Evolutionary conservation across 2,888 invertebrate genomes (phyloP).

Genomic region (Entomobrya multifasciata): DNA sequence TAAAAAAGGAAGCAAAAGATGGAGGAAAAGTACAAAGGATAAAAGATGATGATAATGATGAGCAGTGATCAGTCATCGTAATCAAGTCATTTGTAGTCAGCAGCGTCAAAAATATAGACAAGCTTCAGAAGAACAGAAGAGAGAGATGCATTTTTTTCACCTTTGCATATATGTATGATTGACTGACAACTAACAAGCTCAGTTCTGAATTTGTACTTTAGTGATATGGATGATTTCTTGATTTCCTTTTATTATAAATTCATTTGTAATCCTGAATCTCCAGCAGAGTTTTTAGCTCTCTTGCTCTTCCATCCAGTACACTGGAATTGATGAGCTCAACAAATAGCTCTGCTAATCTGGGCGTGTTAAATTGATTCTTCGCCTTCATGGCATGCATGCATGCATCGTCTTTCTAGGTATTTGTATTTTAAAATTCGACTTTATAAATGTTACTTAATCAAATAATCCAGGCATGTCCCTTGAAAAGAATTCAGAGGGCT

Average conservation of each 20-base stretch:
- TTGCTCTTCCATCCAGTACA: background rate
- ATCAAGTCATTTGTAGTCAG: slow-evolving; percentile 69
- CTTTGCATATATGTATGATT: slow-evolving; percentile 33
- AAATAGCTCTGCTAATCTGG: slow-evolving; percentile 51
- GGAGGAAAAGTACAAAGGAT: background rate
- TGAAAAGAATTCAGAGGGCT: slow-evolving; percentile 35
- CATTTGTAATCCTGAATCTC: slow-evolving; percentile 55
- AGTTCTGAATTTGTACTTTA: background rate
- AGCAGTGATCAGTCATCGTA: slow-evolving; percentile 63
- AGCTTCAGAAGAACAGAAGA: background rate
- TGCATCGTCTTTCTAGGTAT: too few relatives aligned
- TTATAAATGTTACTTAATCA: slow-evolving; percentile 66
- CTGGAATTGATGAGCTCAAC: background rate
- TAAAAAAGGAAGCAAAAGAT: background rate
- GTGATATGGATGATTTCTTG: slow-evolving; percentile 4
- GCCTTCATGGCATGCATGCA: background rate
- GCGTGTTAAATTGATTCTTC: slow-evolving; percentile 59
- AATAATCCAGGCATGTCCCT: slow-evolving; percentile 56
- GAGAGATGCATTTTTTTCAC: background rate
- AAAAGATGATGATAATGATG: background rate
- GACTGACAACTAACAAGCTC: slow-evolving; percentile 51
- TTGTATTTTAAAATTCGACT: too few relatives aligned
- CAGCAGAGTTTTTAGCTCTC: slow-evolving; percentile 48
- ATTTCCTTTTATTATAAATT: slow-evolving; percentile 16
- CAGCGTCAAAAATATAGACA: slow-evolving; percentile 24